phyloP scores from a whole-genome alignment of 2,113 vertebrate species.

The Ranitomeya variabilis region DNA sequence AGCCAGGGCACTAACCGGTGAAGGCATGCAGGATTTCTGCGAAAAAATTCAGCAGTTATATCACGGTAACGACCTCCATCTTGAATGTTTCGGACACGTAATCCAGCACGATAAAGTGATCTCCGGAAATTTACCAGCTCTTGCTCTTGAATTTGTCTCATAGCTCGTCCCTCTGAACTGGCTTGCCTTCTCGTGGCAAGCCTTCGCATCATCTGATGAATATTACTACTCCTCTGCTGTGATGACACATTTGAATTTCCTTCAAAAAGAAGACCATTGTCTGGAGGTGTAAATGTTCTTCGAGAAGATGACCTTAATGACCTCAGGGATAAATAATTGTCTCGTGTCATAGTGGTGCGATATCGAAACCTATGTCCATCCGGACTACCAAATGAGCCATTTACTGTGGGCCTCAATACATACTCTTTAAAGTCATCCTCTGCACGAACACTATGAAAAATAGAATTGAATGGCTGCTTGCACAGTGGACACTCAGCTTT shows the following conservation, averaged over 20 bases:
- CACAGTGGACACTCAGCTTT: slow-evolving; percentile 96
- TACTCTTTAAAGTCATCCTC: slow-evolving; percentile 91
- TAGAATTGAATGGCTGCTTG: slow-evolving; percentile 92
- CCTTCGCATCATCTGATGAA: slow-evolving; percentile 79
- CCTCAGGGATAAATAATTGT: slow-evolving; percentile 65
- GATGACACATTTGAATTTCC: slow-evolving; percentile 63
- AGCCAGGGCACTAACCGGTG: slow-evolving; percentile 91
- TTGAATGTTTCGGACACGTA: slow-evolving; percentile 79
- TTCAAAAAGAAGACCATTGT: slow-evolving; percentile 85
- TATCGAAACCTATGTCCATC: slow-evolving; percentile 85
- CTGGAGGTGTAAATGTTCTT: slow-evolving; percentile 77
- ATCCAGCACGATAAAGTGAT: slow-evolving; percentile 82
- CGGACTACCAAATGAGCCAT: slow-evolving; percentile 78
- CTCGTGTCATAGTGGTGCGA: slow-evolving; percentile 82
- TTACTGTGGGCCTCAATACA: slow-evolving; percentile 75
- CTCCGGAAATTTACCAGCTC: slow-evolving; percentile 90
- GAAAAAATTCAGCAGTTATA: slow-evolving; percentile 89
- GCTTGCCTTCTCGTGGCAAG: slow-evolving; percentile 78
- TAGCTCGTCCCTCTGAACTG: slow-evolving; percentile 73
- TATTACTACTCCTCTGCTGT: slow-evolving; percentile 70
- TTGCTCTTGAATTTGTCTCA: slow-evolving; percentile 78
- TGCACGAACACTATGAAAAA: slow-evolving; percentile 91
- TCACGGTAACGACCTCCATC: slow-evolving; percentile 88
- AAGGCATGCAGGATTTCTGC: slow-evolving; percentile 88
- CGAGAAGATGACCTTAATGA: slow-evolving; percentile 58